These are phyloP conservation scores for Pocillopora damicornis DNA, from an alignment of 64 coral and sea anemone species.

Conservation along the genomic window DNA sequence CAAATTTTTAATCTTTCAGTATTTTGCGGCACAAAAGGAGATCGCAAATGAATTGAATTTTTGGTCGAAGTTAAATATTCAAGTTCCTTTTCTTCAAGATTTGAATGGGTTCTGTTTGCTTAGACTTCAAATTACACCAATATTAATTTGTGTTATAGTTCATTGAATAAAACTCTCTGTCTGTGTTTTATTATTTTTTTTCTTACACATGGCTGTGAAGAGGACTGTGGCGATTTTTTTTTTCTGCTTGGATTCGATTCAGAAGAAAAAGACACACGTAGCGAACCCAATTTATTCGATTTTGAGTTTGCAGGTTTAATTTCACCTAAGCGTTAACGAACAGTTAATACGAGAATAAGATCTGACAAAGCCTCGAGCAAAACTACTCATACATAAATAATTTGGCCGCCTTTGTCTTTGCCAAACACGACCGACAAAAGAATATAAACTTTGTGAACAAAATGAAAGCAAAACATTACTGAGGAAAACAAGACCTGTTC, in stretches of 20 bases:
- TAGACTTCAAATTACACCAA: constrained; percentile 44
- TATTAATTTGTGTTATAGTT: constrained; percentile 3
- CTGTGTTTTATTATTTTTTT: not conserved
- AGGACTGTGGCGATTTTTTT: not conserved
- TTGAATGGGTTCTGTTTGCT: constrained; percentile 21
- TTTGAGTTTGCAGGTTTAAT: constrained; percentile 6
- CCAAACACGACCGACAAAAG: constrained; percentile 31
- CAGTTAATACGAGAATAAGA: constrained; percentile 9
- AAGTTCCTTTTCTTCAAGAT: not conserved
- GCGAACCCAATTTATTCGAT: constrained; percentile 7
- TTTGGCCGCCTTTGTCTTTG: constrained; percentile 5
- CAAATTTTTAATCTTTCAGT: not conserved
- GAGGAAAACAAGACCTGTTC: constrained; percentile 25
- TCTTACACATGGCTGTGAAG: not conserved
- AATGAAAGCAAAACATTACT: constrained; percentile 45
- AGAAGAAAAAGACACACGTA: not conserved
- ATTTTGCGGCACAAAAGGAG: not conserved
- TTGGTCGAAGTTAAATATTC: constrained; percentile 37
- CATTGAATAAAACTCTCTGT: not conserved
- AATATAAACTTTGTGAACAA: constrained; percentile 28
- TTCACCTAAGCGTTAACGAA: constrained; percentile 47
- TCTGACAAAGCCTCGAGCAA: constrained; percentile 16
- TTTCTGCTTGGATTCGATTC: not conserved
- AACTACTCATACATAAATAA: constrained; percentile 31
- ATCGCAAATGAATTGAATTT: constrained; percentile 25